These are phyloP conservation scores for Clarias platycephalus DNA, from an alignment of 2,797 vertebrate species.

Conservation along the genomic window DNA sequence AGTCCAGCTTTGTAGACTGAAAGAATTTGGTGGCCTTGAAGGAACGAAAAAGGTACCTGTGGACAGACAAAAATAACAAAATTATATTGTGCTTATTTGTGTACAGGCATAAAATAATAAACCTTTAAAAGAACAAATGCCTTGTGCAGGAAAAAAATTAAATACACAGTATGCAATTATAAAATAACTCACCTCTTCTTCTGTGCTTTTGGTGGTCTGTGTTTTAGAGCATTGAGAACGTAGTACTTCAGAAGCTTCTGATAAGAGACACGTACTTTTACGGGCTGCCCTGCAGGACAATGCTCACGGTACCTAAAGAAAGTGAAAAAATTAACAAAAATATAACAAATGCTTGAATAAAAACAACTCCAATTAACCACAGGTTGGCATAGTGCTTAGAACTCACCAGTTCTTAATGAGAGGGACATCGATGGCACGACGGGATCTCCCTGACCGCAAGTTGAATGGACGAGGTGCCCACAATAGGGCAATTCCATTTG, in stretches of 20 bases:
- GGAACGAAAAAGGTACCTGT: constrained; percentile 96
- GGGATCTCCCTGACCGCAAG: constrained; percentile 90
- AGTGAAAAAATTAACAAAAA: neutral
- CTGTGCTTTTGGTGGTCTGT: constrained; percentile 97
- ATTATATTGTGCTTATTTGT: neutral
- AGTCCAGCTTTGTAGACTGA: constrained; percentile 98
- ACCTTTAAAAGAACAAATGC: neutral
- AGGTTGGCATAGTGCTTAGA: neutral
- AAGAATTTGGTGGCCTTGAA: constrained; percentile 99
- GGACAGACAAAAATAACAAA: neutral
- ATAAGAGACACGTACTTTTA: constrained; percentile 97
- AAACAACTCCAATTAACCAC: neutral
- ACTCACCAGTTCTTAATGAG: constrained; percentile 97
- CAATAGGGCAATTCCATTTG: constrained; percentile 95
- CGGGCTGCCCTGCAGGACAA: constrained; percentile 96
- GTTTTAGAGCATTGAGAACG: constrained; percentile 96
- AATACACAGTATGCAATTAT: neutral
- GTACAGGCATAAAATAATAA: neutral
- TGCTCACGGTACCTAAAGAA: constrained; percentile 92
- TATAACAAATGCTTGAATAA: neutral
- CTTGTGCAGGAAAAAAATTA: neutral
- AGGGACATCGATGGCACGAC: constrained; percentile 94
- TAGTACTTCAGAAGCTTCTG: constrained; percentile 99
- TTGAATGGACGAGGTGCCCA: constrained; percentile 98
- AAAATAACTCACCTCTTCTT: constrained; percentile 88